Evolutionary conservation across 2,888 invertebrate species (phyloP).

Genomic region (Pegoplata infirma): DNA sequence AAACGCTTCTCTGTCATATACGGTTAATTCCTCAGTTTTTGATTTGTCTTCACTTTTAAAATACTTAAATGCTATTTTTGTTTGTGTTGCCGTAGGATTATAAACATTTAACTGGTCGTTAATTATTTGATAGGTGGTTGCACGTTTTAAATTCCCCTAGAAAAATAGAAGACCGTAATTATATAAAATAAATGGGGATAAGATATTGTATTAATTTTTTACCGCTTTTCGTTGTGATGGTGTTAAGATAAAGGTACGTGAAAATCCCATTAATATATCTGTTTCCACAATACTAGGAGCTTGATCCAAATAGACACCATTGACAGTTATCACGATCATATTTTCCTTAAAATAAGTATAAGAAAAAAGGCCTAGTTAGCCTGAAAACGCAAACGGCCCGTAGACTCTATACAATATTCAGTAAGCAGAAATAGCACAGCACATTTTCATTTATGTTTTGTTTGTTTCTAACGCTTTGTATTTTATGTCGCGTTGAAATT

Average conservation of each 20-base stretch:
- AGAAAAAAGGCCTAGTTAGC: no score
- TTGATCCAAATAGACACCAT: slow-evolving; percentile 66
- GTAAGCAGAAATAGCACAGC: no score
- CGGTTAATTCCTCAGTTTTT: slow-evolving; percentile 56
- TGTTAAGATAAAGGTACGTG: slow-evolving; percentile 66
- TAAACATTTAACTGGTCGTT: slow-evolving; percentile 72
- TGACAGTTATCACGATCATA: slow-evolving; percentile 65
- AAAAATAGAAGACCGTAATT: neutral
- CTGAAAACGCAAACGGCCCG: no score
- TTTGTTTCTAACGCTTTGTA: no score
- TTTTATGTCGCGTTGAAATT: no score
- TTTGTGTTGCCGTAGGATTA: slow-evolving; percentile 69
- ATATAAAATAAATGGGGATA: no score
- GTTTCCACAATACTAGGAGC: slow-evolving; percentile 65
- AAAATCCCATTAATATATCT: slow-evolving; percentile 66
- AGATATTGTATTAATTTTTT: slow-evolving; percentile 4
- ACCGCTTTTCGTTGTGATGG: slow-evolving; percentile 64
- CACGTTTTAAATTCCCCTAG: slow-evolving; percentile 69
- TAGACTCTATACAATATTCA: no score
- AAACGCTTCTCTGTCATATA: slow-evolving; percentile 69
- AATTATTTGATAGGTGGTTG: slow-evolving; percentile 67
- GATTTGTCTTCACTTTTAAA: slow-evolving; percentile 51
- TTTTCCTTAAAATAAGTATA: slow-evolving; percentile 65
- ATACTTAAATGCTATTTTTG: slow-evolving; percentile 69
- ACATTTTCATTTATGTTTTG: no score